Evolutionary conservation across 2,797 vertebrate genomes (phyloP).

Genomic region (Setipinna tenuifilis): DNA sequence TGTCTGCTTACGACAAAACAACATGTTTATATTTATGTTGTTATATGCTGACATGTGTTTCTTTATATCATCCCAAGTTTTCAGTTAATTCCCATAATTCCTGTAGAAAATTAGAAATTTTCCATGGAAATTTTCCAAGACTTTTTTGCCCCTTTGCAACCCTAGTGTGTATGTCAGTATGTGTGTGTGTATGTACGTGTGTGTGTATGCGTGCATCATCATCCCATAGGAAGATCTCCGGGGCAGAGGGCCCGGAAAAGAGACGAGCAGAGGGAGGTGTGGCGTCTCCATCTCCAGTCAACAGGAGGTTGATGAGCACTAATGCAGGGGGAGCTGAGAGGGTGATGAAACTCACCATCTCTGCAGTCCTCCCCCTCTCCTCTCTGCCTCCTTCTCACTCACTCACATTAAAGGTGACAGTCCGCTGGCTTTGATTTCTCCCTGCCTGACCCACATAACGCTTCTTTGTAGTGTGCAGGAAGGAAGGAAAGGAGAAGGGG

Average conservation of each 20-base stretch:
- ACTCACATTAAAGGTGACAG: constrained; percentile 42
- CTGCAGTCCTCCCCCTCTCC: neutral
- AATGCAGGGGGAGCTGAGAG: constrained; percentile 29
- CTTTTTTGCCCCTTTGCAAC: too few species aligned
- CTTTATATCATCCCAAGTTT: too few species aligned
- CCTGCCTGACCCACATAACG: constrained; percentile 41
- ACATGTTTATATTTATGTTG: too few species aligned
- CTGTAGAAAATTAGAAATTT: too few species aligned
- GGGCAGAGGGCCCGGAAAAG: neutral
- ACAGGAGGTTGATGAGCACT: constrained; percentile 31
- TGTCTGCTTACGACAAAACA: too few species aligned
- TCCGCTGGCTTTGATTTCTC: constrained; percentile 27
- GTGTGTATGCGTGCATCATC: neutral
- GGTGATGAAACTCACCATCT: constrained; percentile 37
- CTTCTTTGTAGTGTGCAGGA: constrained; percentile 29
- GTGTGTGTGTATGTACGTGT: neutral
- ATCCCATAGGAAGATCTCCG: neutral
- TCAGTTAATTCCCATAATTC: too few species aligned
- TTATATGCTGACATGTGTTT: too few species aligned
- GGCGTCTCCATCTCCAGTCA: neutral
- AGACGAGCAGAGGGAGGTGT: neutral
- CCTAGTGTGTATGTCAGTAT: too few species aligned
- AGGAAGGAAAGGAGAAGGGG: neutral
- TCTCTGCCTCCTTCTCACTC: neutral
- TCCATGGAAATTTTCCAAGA: too few species aligned